These are phyloP conservation scores for Aphelenchoides besseyi DNA, from an alignment of 1,140 invertebrate genomes.

Conservation along the genomic window DNA sequence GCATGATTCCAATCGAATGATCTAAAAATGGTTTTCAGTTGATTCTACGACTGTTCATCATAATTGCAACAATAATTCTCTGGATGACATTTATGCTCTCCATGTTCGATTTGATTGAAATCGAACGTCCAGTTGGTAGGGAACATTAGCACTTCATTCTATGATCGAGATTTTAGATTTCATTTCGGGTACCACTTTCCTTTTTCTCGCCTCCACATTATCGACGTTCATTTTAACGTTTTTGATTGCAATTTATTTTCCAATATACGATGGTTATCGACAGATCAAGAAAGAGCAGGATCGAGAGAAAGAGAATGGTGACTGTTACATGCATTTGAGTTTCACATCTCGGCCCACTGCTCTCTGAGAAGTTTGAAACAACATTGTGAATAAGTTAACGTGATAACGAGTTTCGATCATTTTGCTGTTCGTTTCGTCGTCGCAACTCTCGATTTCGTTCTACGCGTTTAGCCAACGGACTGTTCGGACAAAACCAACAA, in stretches of 20 bases:
- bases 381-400: no score
- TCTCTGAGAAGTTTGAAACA: slow-evolving; percentile 16
- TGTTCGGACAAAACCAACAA: slow-evolving; percentile 30
- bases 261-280: slow-evolving; percentile 24
- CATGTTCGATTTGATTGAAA: slow-evolving; percentile 25
- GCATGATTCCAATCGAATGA: not conserved
- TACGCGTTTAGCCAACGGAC: slow-evolving; percentile 31
- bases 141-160: slow-evolving; percentile 1
- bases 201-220: slow-evolving; percentile 9
- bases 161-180: slow-evolving; percentile 14
- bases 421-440: no score
- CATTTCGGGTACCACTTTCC: slow-evolving; percentile 9
- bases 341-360: slow-evolving; percentile 23
- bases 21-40: slow-evolving; percentile 23
- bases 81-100: slow-evolving; percentile 28
- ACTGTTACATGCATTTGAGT: slow-evolving; percentile 23
- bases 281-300: slow-evolving; percentile 26
- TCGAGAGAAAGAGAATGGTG: slow-evolving; percentile 20
- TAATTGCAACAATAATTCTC: slow-evolving; percentile 9
- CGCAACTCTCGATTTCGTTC: not conserved
- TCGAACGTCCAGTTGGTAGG: slow-evolving; percentile 32
- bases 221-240: slow-evolving; percentile 20
- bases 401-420: no score
- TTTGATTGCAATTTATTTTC: slow-evolving; percentile 27
- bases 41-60: slow-evolving; percentile 20